A percentile compares a stretch with the other conserved stretches of the same genome.
Conservation (phyloP, 2,888 invertebrate species). For the Lottia gigantea region DNA sequence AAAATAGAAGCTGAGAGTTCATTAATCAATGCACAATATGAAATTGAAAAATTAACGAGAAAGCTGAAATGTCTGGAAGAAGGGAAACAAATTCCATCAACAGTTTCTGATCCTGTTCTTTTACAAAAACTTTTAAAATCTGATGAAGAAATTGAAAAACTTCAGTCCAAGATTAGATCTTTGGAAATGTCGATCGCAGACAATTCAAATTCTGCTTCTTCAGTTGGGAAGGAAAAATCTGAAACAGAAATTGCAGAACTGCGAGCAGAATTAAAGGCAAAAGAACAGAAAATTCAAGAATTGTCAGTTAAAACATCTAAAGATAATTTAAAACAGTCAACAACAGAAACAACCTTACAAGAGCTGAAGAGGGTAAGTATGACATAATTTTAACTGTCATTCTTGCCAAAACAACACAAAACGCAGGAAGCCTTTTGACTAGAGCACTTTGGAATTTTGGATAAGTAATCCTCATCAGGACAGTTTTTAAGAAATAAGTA, state of each 20-base stretch:
- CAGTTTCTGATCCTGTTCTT: background rate
- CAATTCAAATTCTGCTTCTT: conserved; percentile 19
- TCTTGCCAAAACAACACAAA: too few relatives aligned
- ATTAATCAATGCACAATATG: conserved; percentile 38
- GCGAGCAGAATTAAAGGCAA: conserved; percentile 26
- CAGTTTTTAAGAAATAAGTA: too few relatives aligned
- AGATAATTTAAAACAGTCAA: background rate
- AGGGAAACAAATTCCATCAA: background rate
- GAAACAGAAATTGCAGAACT: conserved; percentile 35
- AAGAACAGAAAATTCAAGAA: conserved; percentile 15
- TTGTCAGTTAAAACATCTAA: conserved; percentile 24
- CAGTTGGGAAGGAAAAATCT: conserved; percentile 23
- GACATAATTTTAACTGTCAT: background rate
- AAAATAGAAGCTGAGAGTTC: conserved; percentile 39
- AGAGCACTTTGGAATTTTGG: too few relatives aligned
- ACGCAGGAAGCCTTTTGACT: too few relatives aligned
- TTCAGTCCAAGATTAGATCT: conserved; percentile 23
- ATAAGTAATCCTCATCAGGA: too few relatives aligned
- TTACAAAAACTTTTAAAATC: conserved; percentile 5
- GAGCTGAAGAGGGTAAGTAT: conserved; percentile 28
- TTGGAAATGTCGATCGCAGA: conserved; percentile 34
- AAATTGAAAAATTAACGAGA: conserved; percentile 35
- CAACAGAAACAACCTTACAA: conserved; percentile 19
- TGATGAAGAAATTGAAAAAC: conserved; percentile 17
- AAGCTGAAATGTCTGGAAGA: conserved; percentile 23